Percentiles rank a stretch among this genome's conserved stretches.
These are phyloP conservation scores for Sesia bembeciformis DNA, from an alignment of 2,888 invertebrate genomes.

Conservation along the genomic window DNA sequence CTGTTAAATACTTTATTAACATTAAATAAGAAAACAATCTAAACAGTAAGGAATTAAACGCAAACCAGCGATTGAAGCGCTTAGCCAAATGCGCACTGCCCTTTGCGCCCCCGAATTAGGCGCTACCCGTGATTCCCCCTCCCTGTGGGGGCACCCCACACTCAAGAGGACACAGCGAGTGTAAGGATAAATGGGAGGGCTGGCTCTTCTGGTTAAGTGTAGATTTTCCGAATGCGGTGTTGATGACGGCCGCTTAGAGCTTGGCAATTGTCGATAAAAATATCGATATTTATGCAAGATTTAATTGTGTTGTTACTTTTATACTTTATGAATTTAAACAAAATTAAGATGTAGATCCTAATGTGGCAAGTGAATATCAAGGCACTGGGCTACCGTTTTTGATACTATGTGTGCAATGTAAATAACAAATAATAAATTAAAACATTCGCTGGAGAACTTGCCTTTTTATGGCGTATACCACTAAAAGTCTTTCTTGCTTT, in stretches of 20 bases:
- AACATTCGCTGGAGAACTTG: no score
- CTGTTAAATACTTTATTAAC: background rate
- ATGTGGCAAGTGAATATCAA: no score
- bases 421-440: no score
- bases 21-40: constrained; percentile 11
- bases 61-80: constrained; percentile 49
- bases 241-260: constrained; percentile 60
- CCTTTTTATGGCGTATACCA: no score
- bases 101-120: constrained; percentile 58
- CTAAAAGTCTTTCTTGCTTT: no score
- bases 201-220: constrained; percentile 75
- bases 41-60: constrained; percentile 18
- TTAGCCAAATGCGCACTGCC: constrained; percentile 53
- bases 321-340: no score
- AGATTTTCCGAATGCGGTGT: constrained; percentile 76
- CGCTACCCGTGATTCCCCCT: constrained; percentile 17
- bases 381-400: no score
- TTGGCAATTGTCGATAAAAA: constrained; percentile 2
- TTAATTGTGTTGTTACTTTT: no score
- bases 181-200: constrained; percentile 75
- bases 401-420: no score
- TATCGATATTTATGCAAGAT: constrained; percentile 23
- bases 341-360: no score
- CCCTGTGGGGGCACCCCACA: constrained; percentile 21
- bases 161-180: constrained; percentile 61